Base-by-base conservation (phyloP, 1,140 invertebrate genomes). In the Platyura marginata region DNA sequence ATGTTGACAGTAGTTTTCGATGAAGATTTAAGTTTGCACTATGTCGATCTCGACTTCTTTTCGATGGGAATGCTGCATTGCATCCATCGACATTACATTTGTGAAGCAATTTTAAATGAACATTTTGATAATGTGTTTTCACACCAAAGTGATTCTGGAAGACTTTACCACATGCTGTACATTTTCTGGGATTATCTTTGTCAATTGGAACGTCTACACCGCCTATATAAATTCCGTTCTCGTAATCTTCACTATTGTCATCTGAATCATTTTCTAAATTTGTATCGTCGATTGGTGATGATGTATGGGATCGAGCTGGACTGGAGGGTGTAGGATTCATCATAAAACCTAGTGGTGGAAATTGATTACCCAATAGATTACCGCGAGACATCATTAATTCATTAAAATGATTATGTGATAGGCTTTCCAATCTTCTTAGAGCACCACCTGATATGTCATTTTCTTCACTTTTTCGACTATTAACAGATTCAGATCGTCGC, bases 1-100 rank as follows among this genome's bases (percentile, higher is more conserved):
- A 72, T 2, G 84, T 87, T 1, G 82, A 84, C 29, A 91, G 57
- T 21, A 92, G 66, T 59, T 92, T 92, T 43, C 84, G 70, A 54
- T 96, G 92, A 13, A 96, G 68, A 53, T 90, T 94, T 23, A 87
- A 65, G 56, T 97, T 96, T 1, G 87, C 77, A 51, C 86, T 90
- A 60, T 97, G 92, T 2, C 91, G 68, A 55, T 97, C 91, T 44
- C 91, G 74, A 47, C 84, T 91, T 39, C 89, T 66, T 58, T 91
- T 95, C 1, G 90, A 94, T n/a, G 88, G 87, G 56, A 96, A 97
- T 1, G 87, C 81, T 0, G 90, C 90, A 59, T 88, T 89, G 57
- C 92, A 96, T n/a, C 92, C 91, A 46, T 93, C 88, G 2, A 95
- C 81, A 46, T 80, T 90, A 64, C 93, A 97, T 53, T 86, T 88